Conservation (phyloP, 2,888 invertebrate species). For the Fragum whitleyi region DNA sequence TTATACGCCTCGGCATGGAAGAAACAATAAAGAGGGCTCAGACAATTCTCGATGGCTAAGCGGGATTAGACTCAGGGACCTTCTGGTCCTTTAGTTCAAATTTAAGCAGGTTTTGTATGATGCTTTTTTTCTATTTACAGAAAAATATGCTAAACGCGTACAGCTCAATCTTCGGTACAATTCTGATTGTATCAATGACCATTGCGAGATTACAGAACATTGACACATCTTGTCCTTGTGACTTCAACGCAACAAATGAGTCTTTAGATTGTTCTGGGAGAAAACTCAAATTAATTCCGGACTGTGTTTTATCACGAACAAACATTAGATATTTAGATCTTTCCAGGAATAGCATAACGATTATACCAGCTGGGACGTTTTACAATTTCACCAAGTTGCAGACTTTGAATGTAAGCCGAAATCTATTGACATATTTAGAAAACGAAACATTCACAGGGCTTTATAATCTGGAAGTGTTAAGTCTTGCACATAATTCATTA, state of each 20-base stretch:
- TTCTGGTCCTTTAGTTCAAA: too few relatives aligned
- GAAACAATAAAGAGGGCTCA: too few relatives aligned
- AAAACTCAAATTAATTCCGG: background rate
- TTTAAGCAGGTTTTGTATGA: too few relatives aligned
- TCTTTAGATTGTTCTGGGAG: background rate
- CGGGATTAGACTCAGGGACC: too few relatives aligned
- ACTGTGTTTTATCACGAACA: background rate
- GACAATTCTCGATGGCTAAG: too few relatives aligned
- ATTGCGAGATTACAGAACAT: background rate
- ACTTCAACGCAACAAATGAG: background rate
- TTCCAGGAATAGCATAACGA: background rate
- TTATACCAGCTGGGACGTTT: background rate
- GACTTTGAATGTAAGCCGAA: background rate
- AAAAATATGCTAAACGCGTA: background rate
- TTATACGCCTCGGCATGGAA: too few relatives aligned
- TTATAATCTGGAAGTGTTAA: background rate
- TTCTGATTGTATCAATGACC: background rate
- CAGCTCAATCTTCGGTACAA: background rate
- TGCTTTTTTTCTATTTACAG: background rate
- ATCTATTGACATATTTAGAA: background rate
- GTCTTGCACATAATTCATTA: background rate
- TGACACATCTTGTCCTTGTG: background rate
- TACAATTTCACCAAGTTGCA: background rate
- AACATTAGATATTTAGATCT: background rate
- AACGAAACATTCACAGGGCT: constrained; percentile 9